These are phyloP conservation scores for Drosophila equinoxialis DNA, from an alignment of 1,140 invertebrate genomes.

Conservation along the genomic window DNA sequence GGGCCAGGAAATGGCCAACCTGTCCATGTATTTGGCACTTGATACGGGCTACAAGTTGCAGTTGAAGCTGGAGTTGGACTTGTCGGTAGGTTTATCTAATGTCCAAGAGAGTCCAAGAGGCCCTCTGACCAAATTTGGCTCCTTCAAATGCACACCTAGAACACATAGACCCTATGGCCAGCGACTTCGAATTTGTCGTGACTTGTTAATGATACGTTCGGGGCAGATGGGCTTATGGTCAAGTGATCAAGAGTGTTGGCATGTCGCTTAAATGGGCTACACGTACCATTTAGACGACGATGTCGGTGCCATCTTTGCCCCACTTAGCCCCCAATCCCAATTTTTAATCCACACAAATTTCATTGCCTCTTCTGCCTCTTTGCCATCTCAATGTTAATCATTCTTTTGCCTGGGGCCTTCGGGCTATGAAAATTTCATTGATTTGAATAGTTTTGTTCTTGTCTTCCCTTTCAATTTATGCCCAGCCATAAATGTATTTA, in stretches of 20 bases:
- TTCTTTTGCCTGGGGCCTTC: conserved; percentile 54
- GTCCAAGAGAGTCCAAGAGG: conserved; percentile 46
- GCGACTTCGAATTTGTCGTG: conserved; percentile 72
- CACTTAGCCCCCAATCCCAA: conserved; percentile 1
- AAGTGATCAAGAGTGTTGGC: conserved; percentile 75
- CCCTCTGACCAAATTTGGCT: conserved; percentile 69
- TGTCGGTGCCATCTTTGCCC: conserved; percentile 69
- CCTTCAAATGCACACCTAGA: conserved; percentile 53
- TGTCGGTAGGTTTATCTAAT: conserved; percentile 71
- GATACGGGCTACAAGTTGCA: conserved; percentile 32
- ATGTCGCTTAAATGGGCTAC: conserved; percentile 76
- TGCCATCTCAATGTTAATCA: conserved; percentile 64
- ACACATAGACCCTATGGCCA: conserved; percentile 21
- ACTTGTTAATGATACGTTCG: conserved; percentile 76
- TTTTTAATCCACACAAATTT: neutral
- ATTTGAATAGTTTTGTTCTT: conserved; percentile 67
- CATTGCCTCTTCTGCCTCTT: neutral
- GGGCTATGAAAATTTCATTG: conserved; percentile 77
- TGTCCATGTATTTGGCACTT: conserved; percentile 70
- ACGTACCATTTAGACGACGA: conserved; percentile 30
- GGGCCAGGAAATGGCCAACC: conserved; percentile 48
- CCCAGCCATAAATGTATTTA: conserved; percentile 44
- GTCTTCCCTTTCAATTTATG: conserved; percentile 68
- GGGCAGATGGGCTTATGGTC: conserved; percentile 34
- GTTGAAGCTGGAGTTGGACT: conserved; percentile 26